Evolutionary conservation across 2,113 vertebrate species (phyloP), one percentile per base, ranked within the genome.

Genomic region (Elachura formosa): DNA sequence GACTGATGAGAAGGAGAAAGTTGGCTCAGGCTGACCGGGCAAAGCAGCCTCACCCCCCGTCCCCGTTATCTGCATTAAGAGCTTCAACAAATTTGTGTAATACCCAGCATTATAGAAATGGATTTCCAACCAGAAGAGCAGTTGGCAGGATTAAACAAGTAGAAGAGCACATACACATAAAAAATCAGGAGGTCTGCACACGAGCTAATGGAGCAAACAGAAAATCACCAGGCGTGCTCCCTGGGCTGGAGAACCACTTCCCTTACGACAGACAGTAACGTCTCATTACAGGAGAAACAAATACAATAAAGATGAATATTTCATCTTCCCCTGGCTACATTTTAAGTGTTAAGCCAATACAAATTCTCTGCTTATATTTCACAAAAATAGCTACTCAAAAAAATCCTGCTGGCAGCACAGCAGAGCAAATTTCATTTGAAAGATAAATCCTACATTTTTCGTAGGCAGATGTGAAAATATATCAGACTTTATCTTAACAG

Each of bases 91-190:
- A 96, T 87, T 79, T 85, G 90, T 91, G 91, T 93, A 91, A 95
- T 84, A 91, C 90, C 72, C 93, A 41, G 91, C 38, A 54, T 89
- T 95, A 92, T 14, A 75, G 89, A 95, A 96, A 96, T 82, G 75
- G 94, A 91, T 96, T 97, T 93, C 75, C 91, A 76, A 83, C 61
- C 75, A 90, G 75, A 85, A 87, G 89, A 94, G 87, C 90, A 93
- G 92, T 84, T 97, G 93, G 90, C 95, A 93, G 92, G 96, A 95
- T 95, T 93, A 94, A 93, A 73, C 68, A 75, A 95, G 91, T 40
- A 92, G 86, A 91, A 97, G 96, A 89, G 90, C 88, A 93, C 73
- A 89, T 6, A 58, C 79, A 87, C 86, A 66, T 85, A 83, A 93
- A 96, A 95, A 95, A 91, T 41, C 12, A 9, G 75, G 66, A 95